Percentiles rank a stretch among this genome's conserved stretches.
Conservation (phyloP, 35 echinoderm and acorn worm species). For the Hemicentrotus pulcherrimus region DNA sequence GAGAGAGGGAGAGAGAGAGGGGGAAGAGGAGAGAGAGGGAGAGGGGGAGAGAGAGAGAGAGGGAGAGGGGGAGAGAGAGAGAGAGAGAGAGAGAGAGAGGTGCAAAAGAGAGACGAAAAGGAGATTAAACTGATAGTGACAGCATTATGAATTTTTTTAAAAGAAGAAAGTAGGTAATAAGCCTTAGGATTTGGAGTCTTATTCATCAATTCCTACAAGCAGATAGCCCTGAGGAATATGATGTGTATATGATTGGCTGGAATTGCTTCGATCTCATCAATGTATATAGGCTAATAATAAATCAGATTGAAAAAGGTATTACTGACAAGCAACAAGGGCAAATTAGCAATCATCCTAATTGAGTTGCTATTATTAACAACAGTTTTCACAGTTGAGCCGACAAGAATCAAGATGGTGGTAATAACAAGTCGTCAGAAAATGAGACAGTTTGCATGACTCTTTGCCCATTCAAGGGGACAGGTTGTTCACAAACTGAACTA, state of each 20-base stretch:
- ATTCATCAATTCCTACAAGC: neutral
- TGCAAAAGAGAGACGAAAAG: neutral
- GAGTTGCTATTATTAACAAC: constrained; percentile 36
- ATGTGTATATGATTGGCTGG: neutral
- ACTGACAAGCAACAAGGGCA: neutral
- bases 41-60: neutral
- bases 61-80: neutral
- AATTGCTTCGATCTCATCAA: neutral
- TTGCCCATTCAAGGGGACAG: neutral
- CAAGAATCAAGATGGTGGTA: neutral
- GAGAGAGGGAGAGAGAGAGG: no score
- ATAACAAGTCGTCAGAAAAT: neutral
- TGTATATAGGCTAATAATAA: neutral
- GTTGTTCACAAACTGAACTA: neutral
- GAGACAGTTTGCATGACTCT: neutral
- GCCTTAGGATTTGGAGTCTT: neutral
- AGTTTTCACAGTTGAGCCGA: constrained; percentile 26
- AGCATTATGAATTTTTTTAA: neutral
- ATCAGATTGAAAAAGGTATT: neutral
- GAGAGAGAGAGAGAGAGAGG: neutral
- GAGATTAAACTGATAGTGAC: neutral
- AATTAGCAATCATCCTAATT: constrained; percentile 47
- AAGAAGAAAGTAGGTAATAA: neutral
- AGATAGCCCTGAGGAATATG: neutral
- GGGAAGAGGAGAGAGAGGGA: no score